phyloP scores from a whole-genome alignment of 2,888 invertebrate species.

The Alentia gelatinosa region DNA sequence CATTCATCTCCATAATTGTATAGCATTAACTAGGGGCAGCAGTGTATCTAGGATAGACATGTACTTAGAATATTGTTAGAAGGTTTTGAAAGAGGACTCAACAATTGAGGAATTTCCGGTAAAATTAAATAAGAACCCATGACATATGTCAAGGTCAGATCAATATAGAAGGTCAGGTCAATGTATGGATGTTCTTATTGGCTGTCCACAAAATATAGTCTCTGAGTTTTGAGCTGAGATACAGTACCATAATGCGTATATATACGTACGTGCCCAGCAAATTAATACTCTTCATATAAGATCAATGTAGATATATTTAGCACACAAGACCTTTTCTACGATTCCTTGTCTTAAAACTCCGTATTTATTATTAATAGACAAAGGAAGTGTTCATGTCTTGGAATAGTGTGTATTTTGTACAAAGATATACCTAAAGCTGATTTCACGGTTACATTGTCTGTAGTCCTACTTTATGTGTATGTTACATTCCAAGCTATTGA shows the following conservation, averaged over 20 bases:
- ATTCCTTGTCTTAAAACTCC: not conserved
- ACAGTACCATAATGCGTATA: not conserved
- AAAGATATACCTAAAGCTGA: not conserved
- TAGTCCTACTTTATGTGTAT: constrained; percentile 26
- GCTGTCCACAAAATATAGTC: not conserved
- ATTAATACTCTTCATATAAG: not conserved
- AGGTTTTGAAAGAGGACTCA: not conserved
- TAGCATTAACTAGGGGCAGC: constrained; percentile 27
- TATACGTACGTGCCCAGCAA: not conserved
- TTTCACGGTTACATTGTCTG: not conserved
- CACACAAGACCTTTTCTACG: not conserved
- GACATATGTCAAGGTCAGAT: not conserved
- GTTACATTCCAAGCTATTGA: constrained; percentile 6
- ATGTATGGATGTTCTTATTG: not conserved
- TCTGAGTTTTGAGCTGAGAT: not conserved
- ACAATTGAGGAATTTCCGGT: not conserved
- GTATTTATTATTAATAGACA: not conserved
- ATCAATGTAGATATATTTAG: not conserved
- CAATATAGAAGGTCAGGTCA: not conserved
- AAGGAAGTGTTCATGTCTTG: not conserved
- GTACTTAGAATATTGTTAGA: not conserved
- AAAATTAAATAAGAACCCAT: not conserved
- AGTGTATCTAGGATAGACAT: not conserved
- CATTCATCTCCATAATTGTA: constrained; percentile 5
- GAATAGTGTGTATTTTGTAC: constrained; percentile 14